These are phyloP conservation scores for Rachycentron canadum DNA, from an alignment of 2,797 vertebrate species.

Conservation along the genomic window DNA sequence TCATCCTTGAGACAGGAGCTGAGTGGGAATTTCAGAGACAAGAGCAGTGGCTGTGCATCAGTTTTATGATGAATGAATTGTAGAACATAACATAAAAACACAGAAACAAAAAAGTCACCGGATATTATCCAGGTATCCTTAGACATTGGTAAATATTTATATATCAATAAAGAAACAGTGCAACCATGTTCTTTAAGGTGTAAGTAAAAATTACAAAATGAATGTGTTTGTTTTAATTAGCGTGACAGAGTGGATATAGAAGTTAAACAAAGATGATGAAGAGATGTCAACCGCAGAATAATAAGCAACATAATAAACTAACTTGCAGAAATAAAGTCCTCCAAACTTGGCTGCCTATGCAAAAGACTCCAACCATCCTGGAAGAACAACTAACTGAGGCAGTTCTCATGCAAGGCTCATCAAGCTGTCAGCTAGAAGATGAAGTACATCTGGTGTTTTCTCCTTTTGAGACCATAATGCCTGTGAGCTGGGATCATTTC, in stretches of 20 bases:
- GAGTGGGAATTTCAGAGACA: conserved; percentile 33
- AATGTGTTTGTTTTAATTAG: background rate
- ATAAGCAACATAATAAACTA: conserved; percentile 13
- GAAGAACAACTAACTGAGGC: conserved; percentile 35
- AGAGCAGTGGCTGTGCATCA: conserved; percentile 36
- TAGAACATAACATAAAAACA: no score
- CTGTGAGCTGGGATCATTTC: conserved; percentile 41
- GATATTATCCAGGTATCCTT: no score
- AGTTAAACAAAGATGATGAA: conserved; percentile 12
- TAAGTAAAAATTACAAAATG: background rate
- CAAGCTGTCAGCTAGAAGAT: conserved; percentile 59
- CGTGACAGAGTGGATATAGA: background rate
- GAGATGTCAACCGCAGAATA: conserved; percentile 30
- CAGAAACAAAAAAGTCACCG: no score
- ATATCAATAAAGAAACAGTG: background rate
- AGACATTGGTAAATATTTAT: conserved; percentile 10
- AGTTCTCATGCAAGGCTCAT: conserved; percentile 48
- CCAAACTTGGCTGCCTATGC: conserved; percentile 1
- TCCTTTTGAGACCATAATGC: conserved; percentile 58
- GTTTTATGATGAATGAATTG: conserved; percentile 50
- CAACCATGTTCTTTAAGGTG: conserved; percentile 11
- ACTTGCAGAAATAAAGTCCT: conserved; percentile 40
- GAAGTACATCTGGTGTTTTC: conserved; percentile 58
- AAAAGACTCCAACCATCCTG: conserved; percentile 39
- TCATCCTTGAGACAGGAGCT: conserved; percentile 6